Conservation (phyloP, 2,797 vertebrate genomes). For the Pteronotus mesoamericanus region DNA sequence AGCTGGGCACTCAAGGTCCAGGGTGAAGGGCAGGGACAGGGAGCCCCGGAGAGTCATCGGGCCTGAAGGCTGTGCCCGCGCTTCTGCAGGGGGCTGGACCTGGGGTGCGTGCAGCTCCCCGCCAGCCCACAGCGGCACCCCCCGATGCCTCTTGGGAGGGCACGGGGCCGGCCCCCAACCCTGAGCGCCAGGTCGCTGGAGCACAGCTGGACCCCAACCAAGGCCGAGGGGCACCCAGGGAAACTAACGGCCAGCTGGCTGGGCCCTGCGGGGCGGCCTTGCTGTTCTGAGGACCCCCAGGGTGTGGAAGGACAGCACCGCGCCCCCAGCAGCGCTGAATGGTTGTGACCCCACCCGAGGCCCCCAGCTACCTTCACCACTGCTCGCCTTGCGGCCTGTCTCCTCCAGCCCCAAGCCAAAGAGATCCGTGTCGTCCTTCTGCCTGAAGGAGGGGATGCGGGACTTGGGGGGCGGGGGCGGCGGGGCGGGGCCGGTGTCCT, state of each 20-base stretch:
- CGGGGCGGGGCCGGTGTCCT: conserved; percentile 78
- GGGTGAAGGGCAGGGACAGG: too few relatives aligned
- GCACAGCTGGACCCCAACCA: not conserved
- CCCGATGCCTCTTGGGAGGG: not conserved
- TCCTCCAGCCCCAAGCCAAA: conserved; percentile 93
- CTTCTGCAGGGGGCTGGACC: rapidly evolving
- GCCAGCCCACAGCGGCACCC: too few relatives aligned
- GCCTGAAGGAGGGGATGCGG: conserved; percentile 85
- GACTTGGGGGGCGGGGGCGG: conserved; percentile 81
- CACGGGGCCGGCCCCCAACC: too few relatives aligned
- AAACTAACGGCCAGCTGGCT: not conserved
- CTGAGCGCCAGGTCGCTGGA: not conserved
- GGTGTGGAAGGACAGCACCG: not conserved
- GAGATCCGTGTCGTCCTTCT: conserved; percentile 89
- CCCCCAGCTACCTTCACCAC: conserved; percentile 80
- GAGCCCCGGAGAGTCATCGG: rapidly evolving
- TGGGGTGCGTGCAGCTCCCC: too few relatives aligned
- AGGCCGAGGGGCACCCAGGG: too few relatives aligned
- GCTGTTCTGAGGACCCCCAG: not conserved
- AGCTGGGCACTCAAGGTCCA: not conserved
- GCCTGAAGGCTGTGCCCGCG: not conserved
- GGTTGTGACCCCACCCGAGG: not conserved
- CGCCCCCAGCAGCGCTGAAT: too few relatives aligned
- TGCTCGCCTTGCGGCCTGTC: conserved; percentile 85
- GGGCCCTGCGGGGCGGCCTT: not conserved